These are phyloP conservation scores for Psophia crepitans DNA, from an alignment of 2,113 vertebrate genomes.

Conservation along the genomic window DNA sequence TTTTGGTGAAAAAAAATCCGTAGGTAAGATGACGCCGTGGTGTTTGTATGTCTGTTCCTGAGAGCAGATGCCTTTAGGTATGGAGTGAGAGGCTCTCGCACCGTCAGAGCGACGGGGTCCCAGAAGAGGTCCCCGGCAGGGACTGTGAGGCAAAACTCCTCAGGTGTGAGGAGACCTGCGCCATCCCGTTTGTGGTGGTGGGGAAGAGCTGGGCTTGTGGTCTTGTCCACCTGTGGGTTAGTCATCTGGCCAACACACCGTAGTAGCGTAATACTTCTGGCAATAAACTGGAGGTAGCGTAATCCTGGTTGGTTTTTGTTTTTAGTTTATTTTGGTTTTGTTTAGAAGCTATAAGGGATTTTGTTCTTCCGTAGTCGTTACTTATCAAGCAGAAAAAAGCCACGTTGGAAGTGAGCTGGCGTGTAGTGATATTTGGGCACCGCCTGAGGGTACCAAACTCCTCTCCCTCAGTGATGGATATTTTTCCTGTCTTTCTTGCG, in stretches of 20 bases:
- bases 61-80: rapidly evolving
- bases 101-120: rapidly evolving
- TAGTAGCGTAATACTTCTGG: background rate
- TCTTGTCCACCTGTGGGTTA: background rate
- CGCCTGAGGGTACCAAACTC: background rate
- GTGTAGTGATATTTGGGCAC: background rate
- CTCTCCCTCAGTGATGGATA: background rate
- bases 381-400: background rate
- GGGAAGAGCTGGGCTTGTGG: rapidly evolving
- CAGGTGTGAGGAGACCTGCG: background rate
- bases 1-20: background rate
- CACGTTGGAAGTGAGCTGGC: background rate
- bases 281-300: background rate
- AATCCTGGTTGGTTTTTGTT: too few species aligned
- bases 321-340: background rate
- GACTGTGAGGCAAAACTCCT: background rate
- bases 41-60: rapidly evolving
- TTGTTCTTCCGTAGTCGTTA: background rate
- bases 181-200: rapidly evolving
- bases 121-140: rapidly evolving
- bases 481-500: background rate
- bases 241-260: background rate
- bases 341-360: background rate
- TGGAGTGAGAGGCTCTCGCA: rapidly evolving
- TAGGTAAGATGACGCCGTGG: background rate